Conservation (phyloP, 2,888 invertebrate species). For the Phyllotreta cruciferae region DNA sequence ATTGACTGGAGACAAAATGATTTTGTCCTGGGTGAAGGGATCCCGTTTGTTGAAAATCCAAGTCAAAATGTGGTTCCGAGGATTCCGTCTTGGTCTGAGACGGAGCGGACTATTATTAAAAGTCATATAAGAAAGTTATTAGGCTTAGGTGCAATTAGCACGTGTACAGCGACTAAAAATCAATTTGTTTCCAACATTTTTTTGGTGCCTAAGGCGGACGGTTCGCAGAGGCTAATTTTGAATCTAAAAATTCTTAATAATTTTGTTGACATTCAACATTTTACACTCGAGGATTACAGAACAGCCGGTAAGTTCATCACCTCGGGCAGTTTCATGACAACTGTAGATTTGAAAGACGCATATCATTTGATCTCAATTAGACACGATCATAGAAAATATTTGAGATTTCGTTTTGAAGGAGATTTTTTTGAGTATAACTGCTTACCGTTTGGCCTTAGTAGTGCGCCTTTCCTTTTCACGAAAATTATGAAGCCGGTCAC, state of each 20-base stretch:
- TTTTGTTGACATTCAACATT: slow-evolving; percentile 39
- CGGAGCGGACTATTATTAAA: too few relatives aligned
- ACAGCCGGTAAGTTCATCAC: slow-evolving; percentile 26
- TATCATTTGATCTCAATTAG: slow-evolving; percentile 44
- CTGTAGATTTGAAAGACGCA: slow-evolving; percentile 39
- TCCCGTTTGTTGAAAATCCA: too few relatives aligned
- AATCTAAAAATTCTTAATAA: slow-evolving; percentile 42
- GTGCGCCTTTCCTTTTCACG: slow-evolving; percentile 44
- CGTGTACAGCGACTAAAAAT: too few relatives aligned
- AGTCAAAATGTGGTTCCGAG: too few relatives aligned
- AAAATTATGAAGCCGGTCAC: slow-evolving; percentile 44
- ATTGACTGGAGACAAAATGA: too few relatives aligned
- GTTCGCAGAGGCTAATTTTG: slow-evolving; percentile 41
- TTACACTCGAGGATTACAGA: slow-evolving; percentile 44
- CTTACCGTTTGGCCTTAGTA: slow-evolving; percentile 43
- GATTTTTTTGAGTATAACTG: slow-evolving; percentile 43
- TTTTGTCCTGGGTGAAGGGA: too few relatives aligned
- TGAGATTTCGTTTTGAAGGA: slow-evolving; percentile 40
- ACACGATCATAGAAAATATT: slow-evolving; percentile 38
- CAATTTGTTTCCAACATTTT: slow-evolving; percentile 42
- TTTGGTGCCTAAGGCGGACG: slow-evolving; percentile 37
- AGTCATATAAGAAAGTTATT: too few relatives aligned
- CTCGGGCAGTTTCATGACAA: slow-evolving; percentile 29
- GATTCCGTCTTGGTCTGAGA: too few relatives aligned
- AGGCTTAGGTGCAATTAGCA: too few relatives aligned